Conservation (phyloP, 2,888 invertebrate species). For the Orchesella flavescens region DNA sequence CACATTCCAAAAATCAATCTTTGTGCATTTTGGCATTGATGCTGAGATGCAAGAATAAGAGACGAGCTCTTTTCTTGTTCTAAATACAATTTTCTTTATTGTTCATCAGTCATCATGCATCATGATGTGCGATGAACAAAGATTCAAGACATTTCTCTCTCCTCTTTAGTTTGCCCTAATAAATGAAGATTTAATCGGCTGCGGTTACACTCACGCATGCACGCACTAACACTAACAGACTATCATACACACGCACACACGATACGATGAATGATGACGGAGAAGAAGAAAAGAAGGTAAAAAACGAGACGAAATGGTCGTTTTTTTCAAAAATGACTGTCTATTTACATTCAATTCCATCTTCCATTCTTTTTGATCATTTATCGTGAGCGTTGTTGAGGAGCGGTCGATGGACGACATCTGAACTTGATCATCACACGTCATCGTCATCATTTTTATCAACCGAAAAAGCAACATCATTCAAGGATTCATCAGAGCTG, state of each 20-base stretch:
- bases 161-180: conserved; percentile 35
- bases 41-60: neutral
- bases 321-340: no score
- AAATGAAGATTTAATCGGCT: conserved; percentile 50
- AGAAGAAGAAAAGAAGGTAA: neutral
- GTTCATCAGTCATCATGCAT: conserved; percentile 29
- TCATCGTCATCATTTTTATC: neutral
- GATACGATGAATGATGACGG: neutral
- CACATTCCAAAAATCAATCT: conserved; percentile 21
- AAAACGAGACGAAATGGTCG: neutral
- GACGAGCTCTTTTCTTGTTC: conserved; percentile 17
- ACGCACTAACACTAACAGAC: conserved; percentile 28
- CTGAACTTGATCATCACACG: conserved; percentile 37
- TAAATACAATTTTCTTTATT: conserved; percentile 1
- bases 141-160: conserved; percentile 18
- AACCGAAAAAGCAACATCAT: neutral
- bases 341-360: neutral
- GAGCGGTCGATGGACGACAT: conserved; percentile 30
- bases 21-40: neutral
- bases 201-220: conserved; percentile 49
- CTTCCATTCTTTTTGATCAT: neutral
- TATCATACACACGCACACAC: neutral
- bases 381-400: neutral
- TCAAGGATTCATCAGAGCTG: no score
- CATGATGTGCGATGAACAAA: conserved; percentile 21